A percentile compares a stretch with the other conserved stretches of the same genome.
phyloP scores from a whole-genome alignment of 2,113 vertebrate species.

The Hemiprocne comata region DNA sequence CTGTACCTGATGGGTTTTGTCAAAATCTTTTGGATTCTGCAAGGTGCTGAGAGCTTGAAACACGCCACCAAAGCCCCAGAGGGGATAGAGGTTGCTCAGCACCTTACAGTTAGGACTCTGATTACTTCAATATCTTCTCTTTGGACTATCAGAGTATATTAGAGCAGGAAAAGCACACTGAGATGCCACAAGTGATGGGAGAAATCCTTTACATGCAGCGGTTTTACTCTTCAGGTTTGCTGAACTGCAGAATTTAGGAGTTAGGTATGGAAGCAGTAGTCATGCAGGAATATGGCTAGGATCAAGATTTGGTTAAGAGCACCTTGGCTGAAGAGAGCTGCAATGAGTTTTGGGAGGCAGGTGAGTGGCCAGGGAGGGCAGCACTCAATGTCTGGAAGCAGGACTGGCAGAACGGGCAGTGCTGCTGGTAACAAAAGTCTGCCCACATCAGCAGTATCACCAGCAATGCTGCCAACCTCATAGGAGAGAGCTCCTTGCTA shows the following conservation, averaged over 20 bases:
- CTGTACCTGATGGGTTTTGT: neutral
- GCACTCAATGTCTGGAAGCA: neutral
- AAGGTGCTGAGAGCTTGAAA: neutral
- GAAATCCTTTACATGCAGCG: neutral
- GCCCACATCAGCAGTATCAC: accelerated
- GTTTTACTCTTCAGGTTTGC: neutral
- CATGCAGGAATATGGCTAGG: neutral
- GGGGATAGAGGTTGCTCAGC: neutral
- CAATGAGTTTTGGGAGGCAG: accelerated
- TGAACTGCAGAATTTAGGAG: neutral
- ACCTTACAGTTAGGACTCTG: neutral
- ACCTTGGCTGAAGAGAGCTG: neutral
- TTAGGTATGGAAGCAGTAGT: accelerated
- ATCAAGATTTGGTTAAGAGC: neutral
- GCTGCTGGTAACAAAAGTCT: neutral
- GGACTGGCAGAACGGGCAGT: neutral
- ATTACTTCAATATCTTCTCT: neutral
- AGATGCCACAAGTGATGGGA: neutral
- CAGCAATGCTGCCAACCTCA: neutral
- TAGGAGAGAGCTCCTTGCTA: neutral
- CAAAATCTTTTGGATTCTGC: neutral
- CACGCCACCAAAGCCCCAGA: accelerated
- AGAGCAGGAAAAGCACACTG: neutral
- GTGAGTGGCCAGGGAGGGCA: accelerated
- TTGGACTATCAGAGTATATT: neutral